These are phyloP conservation scores for Drosophila sucinea DNA, from an alignment of 1,140 invertebrate genomes.

Conservation along the genomic window DNA sequence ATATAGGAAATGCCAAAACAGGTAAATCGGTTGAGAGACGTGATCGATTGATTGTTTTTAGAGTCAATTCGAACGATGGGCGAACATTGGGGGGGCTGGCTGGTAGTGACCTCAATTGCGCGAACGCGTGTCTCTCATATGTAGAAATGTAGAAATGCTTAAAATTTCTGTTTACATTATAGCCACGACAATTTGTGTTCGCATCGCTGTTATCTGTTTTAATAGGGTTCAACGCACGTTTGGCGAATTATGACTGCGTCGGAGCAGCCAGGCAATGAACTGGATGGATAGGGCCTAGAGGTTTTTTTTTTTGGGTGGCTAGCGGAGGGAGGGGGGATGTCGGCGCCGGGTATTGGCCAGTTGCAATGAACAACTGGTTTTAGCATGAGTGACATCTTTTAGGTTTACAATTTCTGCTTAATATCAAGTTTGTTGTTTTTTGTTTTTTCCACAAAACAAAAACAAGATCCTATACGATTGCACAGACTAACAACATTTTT, in stretches of 20 bases:
- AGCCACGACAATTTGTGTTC: background rate
- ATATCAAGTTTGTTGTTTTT: too few species aligned
- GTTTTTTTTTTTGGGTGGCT: background rate
- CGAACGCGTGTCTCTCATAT: background rate
- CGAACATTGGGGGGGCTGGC: background rate
- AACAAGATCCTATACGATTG: too few species aligned
- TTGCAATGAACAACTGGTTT: too few species aligned
- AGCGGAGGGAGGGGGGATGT: background rate
- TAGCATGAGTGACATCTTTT: too few species aligned
- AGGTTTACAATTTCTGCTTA: too few species aligned
- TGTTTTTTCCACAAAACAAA: too few species aligned
- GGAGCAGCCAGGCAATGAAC: too few species aligned
- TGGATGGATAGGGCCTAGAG: background rate
- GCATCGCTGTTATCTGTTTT: slow-evolving; percentile 17
- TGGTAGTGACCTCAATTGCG: slow-evolving; percentile 44
- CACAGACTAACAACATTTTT: too few species aligned
- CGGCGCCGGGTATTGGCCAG: too few species aligned
- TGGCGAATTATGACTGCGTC: slow-evolving; percentile 1
- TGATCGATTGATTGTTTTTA: slow-evolving; percentile 3
- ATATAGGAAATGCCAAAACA: background rate
- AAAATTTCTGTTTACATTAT: slow-evolving; percentile 14
- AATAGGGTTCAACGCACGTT: slow-evolving; percentile 48
- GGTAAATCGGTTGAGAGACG: slow-evolving; percentile 12
- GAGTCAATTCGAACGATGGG: slow-evolving; percentile 18
- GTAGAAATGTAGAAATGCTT: slow-evolving; percentile 19